Base-by-base conservation (phyloP, 2,888 invertebrate genomes). In the Alloscopus bannaensis region DNA sequence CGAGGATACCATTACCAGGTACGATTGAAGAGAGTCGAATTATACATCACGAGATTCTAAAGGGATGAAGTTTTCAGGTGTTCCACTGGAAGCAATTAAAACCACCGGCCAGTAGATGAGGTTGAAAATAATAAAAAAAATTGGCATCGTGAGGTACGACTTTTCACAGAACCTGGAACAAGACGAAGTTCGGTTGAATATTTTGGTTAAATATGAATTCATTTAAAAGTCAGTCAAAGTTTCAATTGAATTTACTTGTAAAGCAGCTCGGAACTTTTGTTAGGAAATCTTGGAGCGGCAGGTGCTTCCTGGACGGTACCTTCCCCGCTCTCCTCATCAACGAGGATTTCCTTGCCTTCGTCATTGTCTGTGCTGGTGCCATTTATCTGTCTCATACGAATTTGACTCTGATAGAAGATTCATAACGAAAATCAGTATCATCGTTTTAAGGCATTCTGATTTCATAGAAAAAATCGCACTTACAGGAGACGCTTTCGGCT, bases 31-130 rank as follows among this genome's bases (percentile, higher is more conserved):
- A n/a, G n/a, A n/a, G n/a, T n/a, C n/a, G n/a, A n/a, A n/a, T n/a
- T n/a, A n/a, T n/a, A n/a, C n/a, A n/a, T n/a, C n/a, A 29, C 42
- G 26, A n/a, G n/a, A 40, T 55, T 84, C 84, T 20, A 79, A 2
- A 1, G 66, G 45, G 36, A 83, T 45, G 36, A 84, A 84, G 31
- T 83, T 78, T 20, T 75, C 75, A 11, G 81, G 83, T 29, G 71
- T 78, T 26, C 75, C 55, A 64, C 64, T 79, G 11, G 81, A 82
- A 2, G 68, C 78, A 42, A 83, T 81, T n/a, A 84, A 76, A 4
- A 84, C 84, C 22, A 84, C 77, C 24, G 81, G 60, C 83, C 83
- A 84, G 50, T 84, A 84, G 18, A 84, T 72, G 3, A 83, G 22
- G 66, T 84, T 84, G 42, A 84, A 81, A 20, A 72, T 26, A 29